Evolutionary conservation across 2,888 invertebrate species (phyloP).

Genomic region (Aradus depressus): DNA sequence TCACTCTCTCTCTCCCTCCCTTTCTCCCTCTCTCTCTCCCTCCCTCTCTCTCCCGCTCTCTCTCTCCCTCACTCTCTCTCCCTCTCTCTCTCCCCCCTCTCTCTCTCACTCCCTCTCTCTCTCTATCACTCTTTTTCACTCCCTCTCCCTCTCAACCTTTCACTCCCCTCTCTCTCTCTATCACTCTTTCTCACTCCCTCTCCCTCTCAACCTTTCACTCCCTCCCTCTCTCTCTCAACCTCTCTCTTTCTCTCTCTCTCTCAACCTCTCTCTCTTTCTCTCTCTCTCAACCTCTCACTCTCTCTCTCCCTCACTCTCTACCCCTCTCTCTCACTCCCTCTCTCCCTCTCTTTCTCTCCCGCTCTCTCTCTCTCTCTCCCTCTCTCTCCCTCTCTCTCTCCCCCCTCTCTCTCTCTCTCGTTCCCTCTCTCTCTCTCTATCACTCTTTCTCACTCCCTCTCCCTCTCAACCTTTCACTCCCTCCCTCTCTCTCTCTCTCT

Average conservation of each 20-base stretch:
- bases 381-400: conserved; percentile 1
- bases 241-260: no score
- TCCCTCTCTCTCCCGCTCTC: not conserved
- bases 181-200: no score
- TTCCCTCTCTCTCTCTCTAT: conserved; percentile 6
- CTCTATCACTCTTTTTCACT: no score
- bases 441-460: not conserved
- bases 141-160: no score
- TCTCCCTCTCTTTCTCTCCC: conserved; percentile 11
- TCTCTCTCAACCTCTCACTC: no score
- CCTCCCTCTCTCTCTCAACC: no score
- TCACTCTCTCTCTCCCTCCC: not conserved
- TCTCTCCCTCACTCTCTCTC: conserved; percentile 7
- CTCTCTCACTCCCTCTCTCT: not conserved
- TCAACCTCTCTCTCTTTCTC: no score
- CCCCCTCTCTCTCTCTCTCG: not conserved
- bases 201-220: no score
- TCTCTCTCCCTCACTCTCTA: no score
- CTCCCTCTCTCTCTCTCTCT: no score
- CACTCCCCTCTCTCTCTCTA: no score
- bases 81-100: not conserved
- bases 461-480: not conserved
- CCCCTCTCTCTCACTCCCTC: no score
- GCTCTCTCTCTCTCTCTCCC: not conserved
- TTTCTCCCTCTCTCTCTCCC: not conserved